phyloP scores from a whole-genome alignment of 2,797 vertebrate species.

The Parauchenoglanis punctatus region DNA sequence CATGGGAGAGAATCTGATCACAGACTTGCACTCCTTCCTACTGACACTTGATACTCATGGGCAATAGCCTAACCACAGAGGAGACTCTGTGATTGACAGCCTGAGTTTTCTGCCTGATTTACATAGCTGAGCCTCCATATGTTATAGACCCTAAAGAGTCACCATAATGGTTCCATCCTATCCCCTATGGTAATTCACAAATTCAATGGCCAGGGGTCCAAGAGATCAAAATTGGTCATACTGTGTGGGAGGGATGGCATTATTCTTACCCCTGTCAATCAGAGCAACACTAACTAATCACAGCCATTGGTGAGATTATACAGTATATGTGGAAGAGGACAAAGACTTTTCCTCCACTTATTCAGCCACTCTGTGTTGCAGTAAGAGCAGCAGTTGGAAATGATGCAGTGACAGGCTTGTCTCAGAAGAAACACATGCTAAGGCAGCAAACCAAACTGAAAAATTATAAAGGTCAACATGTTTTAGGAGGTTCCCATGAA shows the following conservation, averaged over 20 bases:
- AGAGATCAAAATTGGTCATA: not conserved
- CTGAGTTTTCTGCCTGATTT: constrained; percentile 23
- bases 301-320: not conserved
- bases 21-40: not conserved
- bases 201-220: not conserved
- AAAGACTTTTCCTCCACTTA: not conserved
- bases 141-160: not conserved
- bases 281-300: not conserved
- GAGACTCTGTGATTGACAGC: constrained; percentile 36
- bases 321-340: not conserved
- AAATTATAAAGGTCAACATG: not conserved
- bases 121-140: constrained; percentile 13
- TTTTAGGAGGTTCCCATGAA: not conserved
- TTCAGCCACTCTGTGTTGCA: not conserved
- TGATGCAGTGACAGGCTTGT: not conserved
- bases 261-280: not conserved
- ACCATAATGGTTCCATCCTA: not conserved
- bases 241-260: not conserved
- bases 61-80: constrained; percentile 16
- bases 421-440: not conserved
- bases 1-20: not conserved
- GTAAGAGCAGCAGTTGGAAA: not conserved
- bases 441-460: not conserved
- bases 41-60: constrained; percentile 1
- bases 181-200: not conserved